Evolutionary conservation across 2,888 invertebrate species (phyloP), one percentile per base, ranked within the genome.

Genomic region (Cyclophora punctaria): DNA sequence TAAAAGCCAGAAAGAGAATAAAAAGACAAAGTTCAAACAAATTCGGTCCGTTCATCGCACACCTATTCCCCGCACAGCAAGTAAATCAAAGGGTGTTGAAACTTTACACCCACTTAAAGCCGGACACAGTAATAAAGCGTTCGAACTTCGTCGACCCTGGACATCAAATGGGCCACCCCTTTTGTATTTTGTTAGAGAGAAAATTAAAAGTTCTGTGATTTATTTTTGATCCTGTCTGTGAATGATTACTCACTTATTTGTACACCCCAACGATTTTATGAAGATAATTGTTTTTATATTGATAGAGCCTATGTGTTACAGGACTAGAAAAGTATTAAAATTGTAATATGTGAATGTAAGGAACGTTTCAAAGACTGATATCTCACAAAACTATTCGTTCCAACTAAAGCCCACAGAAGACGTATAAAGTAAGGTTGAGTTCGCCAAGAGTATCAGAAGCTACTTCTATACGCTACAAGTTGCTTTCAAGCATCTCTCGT

Each of bases 21-120:
- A 77, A 78, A 76, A 77, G 69, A 76, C 71, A 75, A 75, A 76
- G 73, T 69, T 75, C 69, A 76, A 78, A 79, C 74, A 74, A 79
- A 80, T 80, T 81, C 66, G 62, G 74, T 70, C 64, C 74, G 70
- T 73, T 72, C 68, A 65, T 73, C 71, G 73, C 75, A 72, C 71
- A 82, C 84, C 80, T 81, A 82, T 77, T 75, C 67, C 78, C 80
- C 80, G 79, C 75, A 66, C 73, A 71, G 80, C 78, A 83, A 86
- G 86, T 88, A 87, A 88, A 87, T 88, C 87, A 87, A 87, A 87
- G 88, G 88, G 87, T 86, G 87, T 86, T 85, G 88, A 86, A 88
- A 88, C 87, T 88, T 87, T 87, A 87, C 88, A 87, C 88, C 88
- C 88, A 87, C 88, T 88, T 88, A 87, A 82, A 85, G 83, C 86